Evolutionary conservation across 2,113 vertebrate genomes (phyloP), one percentile per base, ranked within the genome.

Genomic region (Xenopus tropicalis): DNA sequence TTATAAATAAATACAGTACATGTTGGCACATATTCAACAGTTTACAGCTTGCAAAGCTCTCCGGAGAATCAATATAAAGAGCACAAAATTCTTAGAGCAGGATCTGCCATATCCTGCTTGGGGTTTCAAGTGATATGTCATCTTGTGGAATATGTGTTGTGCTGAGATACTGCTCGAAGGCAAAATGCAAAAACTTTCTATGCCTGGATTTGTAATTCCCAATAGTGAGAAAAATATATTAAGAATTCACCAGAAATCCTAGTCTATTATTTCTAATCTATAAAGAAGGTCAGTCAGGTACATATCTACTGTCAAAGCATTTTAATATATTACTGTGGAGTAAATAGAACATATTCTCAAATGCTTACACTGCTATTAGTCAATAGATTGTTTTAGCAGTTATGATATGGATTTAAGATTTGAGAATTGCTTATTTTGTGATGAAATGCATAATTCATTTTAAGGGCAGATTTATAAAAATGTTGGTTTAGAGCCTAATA

Each of bases 11-110:
- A 77, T 69, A 59, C 44, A 66, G 74, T 69, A 48, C 56, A 74
- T 71, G 9, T 56, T 82, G 70, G 46, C 70, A 78, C 25, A 78
- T 78, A 71, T 71, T 80, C 72, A 85, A 66, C 42, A 65, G 20
- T 71, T 80, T 85, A 78, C 79, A 82, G 72, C 48, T 79, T 82
- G 59, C 48, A 51, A 82, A 51, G 19, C 58, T 80, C 65, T 80
- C 77, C 77, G 0, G 1, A 54, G 61, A 77, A 80, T 29, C 0
- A 74, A 62, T 82, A 22, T 22, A 11, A 79, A 80, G 72, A 78
- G 69, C 1, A 77, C 73, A 78, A 25, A 0, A 10, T n/a, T 44
- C 1, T 78, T 54, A 65, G 14, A 14, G 0, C 66, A 74, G 71
- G 37, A 72, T 16, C 61, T 79, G 42, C 44, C 1, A 4, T 58